A percentile compares a stretch with the other conserved stretches of the same genome.
Conservation (phyloP, 2,797 vertebrate species). For the Siniperca scherzeri region DNA sequence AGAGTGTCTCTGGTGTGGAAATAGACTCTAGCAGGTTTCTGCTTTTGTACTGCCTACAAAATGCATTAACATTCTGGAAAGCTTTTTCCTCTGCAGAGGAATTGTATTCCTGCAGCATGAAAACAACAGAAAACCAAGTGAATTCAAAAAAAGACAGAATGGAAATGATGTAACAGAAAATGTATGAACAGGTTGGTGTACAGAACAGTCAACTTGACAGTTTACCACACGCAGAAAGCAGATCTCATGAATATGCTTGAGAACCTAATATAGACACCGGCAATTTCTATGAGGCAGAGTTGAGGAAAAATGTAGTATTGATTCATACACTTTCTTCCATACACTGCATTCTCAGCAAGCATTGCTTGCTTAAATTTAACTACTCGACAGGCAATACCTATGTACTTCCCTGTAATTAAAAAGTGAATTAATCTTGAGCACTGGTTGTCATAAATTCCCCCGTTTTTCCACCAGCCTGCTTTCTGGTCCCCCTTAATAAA, state of each 20-base stretch:
- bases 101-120: constrained; percentile 23
- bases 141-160: constrained; percentile 10
- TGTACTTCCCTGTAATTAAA: constrained; percentile 81
- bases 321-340: constrained; percentile 66
- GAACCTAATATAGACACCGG: constrained; percentile 36
- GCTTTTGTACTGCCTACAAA: constrained; percentile 10
- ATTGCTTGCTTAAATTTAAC: constrained; percentile 69
- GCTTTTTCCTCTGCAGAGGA: constrained; percentile 25
- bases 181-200: neutral
- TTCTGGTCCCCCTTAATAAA: constrained; percentile 56
- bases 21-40: constrained; percentile 18
- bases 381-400: constrained; percentile 71
- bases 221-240: constrained; percentile 12
- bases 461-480: constrained; percentile 53
- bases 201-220: constrained; percentile 17
- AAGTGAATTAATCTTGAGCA: constrained; percentile 76
- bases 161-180: constrained; percentile 28
- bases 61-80: constrained; percentile 32
- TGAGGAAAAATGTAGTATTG: constrained; percentile 67
- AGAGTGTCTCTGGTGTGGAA: constrained; percentile 26
- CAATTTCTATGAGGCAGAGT: constrained; percentile 49
- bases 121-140: constrained; percentile 38
- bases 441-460: constrained; percentile 71
- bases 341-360: constrained; percentile 78
- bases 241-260: constrained; percentile 33